Evolutionary conservation across 2,888 invertebrate species (phyloP).

Genomic region (Pachycephus smyrnensis): DNA sequence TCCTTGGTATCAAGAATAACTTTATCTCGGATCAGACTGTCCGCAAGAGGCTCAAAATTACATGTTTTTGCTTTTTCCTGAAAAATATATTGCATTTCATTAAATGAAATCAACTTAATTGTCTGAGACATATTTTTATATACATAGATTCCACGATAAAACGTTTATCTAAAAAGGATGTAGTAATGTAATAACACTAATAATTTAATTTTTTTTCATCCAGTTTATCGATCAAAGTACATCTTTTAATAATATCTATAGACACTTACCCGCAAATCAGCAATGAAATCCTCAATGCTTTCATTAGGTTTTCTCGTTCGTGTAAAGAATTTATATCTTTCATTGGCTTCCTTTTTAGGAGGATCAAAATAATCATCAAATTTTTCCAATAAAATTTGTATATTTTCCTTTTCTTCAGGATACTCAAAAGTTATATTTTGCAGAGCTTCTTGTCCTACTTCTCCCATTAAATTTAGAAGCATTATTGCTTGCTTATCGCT

Average conservation of each 20-base stretch:
- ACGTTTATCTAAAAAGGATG: background rate
- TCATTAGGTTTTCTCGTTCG: constrained; percentile 8
- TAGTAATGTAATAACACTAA: background rate
- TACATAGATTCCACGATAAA: background rate
- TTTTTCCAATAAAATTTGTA: constrained; percentile 34
- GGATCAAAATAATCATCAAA: constrained; percentile 34
- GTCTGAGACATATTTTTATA: background rate
- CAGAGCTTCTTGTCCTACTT: constrained; percentile 30
- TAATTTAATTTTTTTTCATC: background rate
- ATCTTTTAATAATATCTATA: background rate
- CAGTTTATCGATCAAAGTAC: background rate
- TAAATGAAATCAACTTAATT: background rate
- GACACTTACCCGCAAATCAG: constrained; percentile 29
- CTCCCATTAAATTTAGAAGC: constrained; percentile 37
- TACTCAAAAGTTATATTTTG: constrained; percentile 23
- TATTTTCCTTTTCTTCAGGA: constrained; percentile 24
- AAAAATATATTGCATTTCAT: constrained; percentile 2
- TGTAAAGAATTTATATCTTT: constrained; percentile 38
- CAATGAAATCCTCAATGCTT: constrained; percentile 31
- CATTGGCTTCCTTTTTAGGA: constrained; percentile 29
- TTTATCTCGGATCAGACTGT: constrained; percentile 42
- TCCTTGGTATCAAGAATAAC: constrained; percentile 32
- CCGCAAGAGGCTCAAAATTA: constrained; percentile 32
- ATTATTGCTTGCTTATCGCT: constrained; percentile 30
- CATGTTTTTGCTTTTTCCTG: constrained; percentile 36